Evolutionary conservation across 1,140 invertebrate genomes (phyloP), one percentile per base, ranked within the genome.

Genomic region (Atopsyche davidsoni): DNA sequence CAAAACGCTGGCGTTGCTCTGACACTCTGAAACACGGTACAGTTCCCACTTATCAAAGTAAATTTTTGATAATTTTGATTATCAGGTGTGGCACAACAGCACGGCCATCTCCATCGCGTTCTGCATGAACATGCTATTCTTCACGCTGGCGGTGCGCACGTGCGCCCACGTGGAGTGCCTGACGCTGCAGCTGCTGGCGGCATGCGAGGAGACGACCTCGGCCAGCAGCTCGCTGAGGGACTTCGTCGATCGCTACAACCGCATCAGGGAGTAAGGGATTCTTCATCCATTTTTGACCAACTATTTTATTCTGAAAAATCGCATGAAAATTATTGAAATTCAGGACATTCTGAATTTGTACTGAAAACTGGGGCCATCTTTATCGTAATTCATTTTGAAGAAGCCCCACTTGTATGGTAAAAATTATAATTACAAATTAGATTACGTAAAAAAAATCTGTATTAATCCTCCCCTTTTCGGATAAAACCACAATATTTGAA

Each of bases 41-140:
- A 28, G n/a, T 28, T 7, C n/a, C 6, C 25, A 28, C 25, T 7
- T 28, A 7, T 28, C n/a, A 7, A n/a, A n/a, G n/a, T n/a, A n/a
- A n/a, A 9, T n/a, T 31, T 31, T 9, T 31, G 7, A 31, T n/a
- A n/a, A 31, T n/a, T 7, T 9, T 31, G 25, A 36, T 11, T 24
- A 38, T 28, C 41, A 53, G 51, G 36, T 51, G 9, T 57, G 40
- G 24, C 39, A 40, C 17, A 49, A 45, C 21, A 2, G 31, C 1
- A 21, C 46, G 10, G 41, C 41, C 2, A 46, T 57, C 10, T 38
- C 42, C 25, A 17, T 53, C 11, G 46, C 53, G 11, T 55, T 55
- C 38, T 40, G 31, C 46, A 53, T 46, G 36, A 53, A 57, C 39
- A 53, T 57, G 46, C 23, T 57, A 2, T 50, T 57, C 43, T 46